Percentiles rank a stretch among this genome's conserved stretches.
Conservation (phyloP, 2,797 vertebrate species). For the Austrolebias charrua region DNA sequence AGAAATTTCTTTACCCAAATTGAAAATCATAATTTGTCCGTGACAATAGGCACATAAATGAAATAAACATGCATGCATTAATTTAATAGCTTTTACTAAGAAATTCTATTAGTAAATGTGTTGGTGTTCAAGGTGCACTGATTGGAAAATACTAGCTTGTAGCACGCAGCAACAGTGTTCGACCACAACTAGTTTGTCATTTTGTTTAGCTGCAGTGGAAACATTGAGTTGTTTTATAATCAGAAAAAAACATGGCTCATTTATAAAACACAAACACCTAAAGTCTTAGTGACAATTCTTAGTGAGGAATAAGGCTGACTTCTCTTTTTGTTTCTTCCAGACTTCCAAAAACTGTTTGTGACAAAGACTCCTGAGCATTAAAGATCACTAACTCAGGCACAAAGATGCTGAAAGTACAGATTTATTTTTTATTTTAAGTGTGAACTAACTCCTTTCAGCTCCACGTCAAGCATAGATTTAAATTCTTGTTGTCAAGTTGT, state of each 20-base stretch:
- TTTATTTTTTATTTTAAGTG: too few species aligned
- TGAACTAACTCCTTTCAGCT: too few species aligned
- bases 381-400: too few species aligned
- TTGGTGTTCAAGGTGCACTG: neutral
- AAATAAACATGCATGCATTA: neutral
- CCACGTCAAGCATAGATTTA: neutral
- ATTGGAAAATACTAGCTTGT: neutral
- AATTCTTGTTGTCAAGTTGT: neutral
- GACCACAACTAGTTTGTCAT: too few species aligned
- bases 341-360: too few species aligned
- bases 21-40: neutral
- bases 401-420: too few species aligned
- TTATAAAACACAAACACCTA: slow-evolving; percentile 1
- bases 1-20: neutral
- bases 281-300: slow-evolving; percentile 9
- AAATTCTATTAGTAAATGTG: too few species aligned
- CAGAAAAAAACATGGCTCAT: neutral
- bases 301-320: too few species aligned
- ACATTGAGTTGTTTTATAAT: slow-evolving; percentile 2
- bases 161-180: neutral
- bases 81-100: too few species aligned
- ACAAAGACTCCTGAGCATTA: too few species aligned
- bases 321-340: too few species aligned
- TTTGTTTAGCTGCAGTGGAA: neutral
- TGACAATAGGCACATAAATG: neutral